phyloP scores from a whole-genome alignment of 2,888 invertebrate species.

The Timema cristinae region DNA sequence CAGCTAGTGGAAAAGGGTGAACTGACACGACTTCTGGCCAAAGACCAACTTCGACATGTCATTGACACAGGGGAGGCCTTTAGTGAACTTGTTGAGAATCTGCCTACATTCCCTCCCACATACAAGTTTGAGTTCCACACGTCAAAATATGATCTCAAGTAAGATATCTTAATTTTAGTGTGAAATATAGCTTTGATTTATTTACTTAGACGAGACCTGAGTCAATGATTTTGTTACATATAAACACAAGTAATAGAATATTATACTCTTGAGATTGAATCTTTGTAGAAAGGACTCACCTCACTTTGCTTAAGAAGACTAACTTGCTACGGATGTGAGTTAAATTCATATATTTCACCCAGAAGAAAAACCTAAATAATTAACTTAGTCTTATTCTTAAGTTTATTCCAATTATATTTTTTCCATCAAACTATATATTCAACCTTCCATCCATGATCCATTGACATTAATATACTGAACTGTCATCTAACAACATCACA shows the following conservation, averaged over 20 bases:
- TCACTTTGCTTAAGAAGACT: too few species aligned
- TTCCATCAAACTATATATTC: too few species aligned
- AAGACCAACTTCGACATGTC: slow-evolving; percentile 72
- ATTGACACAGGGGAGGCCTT: slow-evolving; percentile 79
- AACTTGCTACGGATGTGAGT: too few species aligned
- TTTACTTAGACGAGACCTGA: background rate
- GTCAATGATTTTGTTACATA: background rate
- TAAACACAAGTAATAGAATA: background rate
- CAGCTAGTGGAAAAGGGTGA: slow-evolving; percentile 61
- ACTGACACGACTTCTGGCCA: slow-evolving; percentile 59
- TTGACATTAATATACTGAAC: too few species aligned
- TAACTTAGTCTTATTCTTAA: too few species aligned
- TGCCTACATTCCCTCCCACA: slow-evolving; percentile 78
- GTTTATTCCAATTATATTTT: too few species aligned
- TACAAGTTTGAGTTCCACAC: slow-evolving; percentile 78
- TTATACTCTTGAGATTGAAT: too few species aligned
- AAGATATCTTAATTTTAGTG: slow-evolving; percentile 40
- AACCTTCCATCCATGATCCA: too few species aligned
- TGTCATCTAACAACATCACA: too few species aligned
- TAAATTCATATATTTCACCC: too few species aligned
- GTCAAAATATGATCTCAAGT: slow-evolving; percentile 76
- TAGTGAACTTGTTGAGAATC: slow-evolving; percentile 69
- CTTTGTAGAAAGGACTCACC: too few species aligned
- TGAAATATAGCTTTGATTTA: background rate
- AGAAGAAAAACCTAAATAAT: too few species aligned